A percentile compares a stretch with the other conserved stretches of the same genome.
Evolutionary conservation across 2,797 vertebrate genomes (phyloP).

Genomic region (Peromyscus attwateri): DNA sequence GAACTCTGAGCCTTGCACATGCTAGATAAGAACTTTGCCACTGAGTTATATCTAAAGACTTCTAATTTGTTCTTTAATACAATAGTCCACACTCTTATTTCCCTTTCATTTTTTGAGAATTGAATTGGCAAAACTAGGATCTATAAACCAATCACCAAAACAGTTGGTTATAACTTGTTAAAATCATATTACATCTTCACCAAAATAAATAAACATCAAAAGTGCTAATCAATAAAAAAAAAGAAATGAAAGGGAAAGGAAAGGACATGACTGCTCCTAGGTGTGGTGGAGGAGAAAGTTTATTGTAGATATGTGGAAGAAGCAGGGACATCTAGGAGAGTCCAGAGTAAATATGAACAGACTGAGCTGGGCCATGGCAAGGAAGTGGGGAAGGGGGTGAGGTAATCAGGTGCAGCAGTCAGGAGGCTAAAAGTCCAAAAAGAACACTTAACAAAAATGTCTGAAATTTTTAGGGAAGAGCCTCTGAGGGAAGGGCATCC

Average conservation of each 20-base stretch:
- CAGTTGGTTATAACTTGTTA: not conserved
- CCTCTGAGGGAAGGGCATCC: not conserved
- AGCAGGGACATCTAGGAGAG: not conserved
- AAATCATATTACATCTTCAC: not conserved
- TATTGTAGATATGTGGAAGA: not conserved
- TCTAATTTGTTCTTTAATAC: not conserved
- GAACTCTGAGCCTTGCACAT: not conserved
- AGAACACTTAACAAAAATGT: not conserved
- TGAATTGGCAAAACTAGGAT: not conserved
- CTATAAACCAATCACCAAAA: not conserved
- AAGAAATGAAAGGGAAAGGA: not conserved
- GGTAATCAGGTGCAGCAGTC: not conserved
- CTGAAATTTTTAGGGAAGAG: not conserved
- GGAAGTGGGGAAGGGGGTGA: fast-evolving
- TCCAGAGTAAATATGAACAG: not conserved
- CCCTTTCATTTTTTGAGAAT: not conserved
- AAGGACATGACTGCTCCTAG: not conserved
- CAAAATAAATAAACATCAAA: not conserved
- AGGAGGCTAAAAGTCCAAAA: not conserved
- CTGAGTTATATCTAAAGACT: too few species aligned
- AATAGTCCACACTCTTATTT: not conserved
- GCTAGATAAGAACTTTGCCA: not conserved
- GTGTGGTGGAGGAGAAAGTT: not conserved
- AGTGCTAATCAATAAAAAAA: not conserved
- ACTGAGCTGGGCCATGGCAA: not conserved